phyloP scores from a whole-genome alignment of 2,797 vertebrate species.

The Artibeus jamaicensis region DNA sequence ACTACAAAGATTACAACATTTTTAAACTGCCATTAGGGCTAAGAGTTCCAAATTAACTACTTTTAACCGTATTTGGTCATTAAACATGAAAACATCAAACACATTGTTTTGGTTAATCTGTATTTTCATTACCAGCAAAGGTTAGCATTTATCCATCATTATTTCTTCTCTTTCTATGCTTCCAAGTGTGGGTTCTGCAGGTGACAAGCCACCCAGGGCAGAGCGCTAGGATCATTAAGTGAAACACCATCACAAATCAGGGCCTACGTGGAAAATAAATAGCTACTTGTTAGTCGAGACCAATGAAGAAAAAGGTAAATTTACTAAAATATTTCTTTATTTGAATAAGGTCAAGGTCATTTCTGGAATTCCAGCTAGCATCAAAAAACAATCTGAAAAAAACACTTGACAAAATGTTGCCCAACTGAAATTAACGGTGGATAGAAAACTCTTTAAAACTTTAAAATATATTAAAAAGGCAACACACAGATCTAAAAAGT shows the following conservation, averaged over 20 bases:
- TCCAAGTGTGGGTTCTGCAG: rapidly evolving
- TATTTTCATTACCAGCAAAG: neutral
- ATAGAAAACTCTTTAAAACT: constrained; percentile 67
- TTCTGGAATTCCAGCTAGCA: constrained; percentile 76
- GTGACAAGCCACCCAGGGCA: neutral
- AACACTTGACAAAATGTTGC: constrained; percentile 67
- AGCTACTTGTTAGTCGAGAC: neutral
- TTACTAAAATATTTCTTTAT: constrained; percentile 87
- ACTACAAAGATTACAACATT: neutral
- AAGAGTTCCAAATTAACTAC: neutral
- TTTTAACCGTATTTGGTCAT: neutral
- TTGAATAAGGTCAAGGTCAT: constrained; percentile 79
- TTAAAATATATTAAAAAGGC: constrained; percentile 72
- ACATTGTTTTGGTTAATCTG: neutral
- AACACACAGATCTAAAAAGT: constrained; percentile 63
- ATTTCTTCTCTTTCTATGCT: neutral
- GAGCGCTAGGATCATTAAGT: rapidly evolving
- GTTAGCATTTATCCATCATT: neutral
- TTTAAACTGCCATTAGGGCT: neutral
- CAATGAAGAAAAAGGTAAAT: constrained; percentile 53
- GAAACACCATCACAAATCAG: neutral
- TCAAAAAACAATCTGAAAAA: constrained; percentile 79
- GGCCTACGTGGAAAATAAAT: neutral
- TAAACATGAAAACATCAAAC: neutral
- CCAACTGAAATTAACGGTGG: constrained; percentile 63